Percentiles rank a stretch among this genome's conserved stretches.
Evolutionary conservation across 2,888 invertebrate genomes (phyloP).

Genomic region (Pachliopta kotzebuea): DNA sequence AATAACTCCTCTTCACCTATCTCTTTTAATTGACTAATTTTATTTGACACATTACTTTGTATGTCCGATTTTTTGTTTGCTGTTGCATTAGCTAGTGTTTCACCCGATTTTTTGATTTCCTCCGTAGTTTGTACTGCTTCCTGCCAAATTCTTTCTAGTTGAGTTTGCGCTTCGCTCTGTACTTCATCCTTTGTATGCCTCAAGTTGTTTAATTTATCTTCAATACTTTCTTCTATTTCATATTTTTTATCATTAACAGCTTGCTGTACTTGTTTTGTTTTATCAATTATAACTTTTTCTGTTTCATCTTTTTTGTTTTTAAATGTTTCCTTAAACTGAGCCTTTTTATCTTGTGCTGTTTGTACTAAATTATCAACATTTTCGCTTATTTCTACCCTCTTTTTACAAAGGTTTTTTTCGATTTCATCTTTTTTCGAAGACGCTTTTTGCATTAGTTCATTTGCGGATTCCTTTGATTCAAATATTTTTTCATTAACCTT

Average conservation of each 20-base stretch:
- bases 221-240: slow-evolving; percentile 34
- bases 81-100: slow-evolving; percentile 60
- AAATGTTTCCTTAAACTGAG: slow-evolving; percentile 42
- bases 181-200: slow-evolving; percentile 40
- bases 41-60: slow-evolving; percentile 47
- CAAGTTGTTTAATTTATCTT: slow-evolving; percentile 37
- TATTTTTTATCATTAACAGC: slow-evolving; percentile 35
- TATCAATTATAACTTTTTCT: slow-evolving; percentile 35
- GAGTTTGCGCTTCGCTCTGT: slow-evolving; percentile 45
- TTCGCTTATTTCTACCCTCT: slow-evolving; percentile 34
- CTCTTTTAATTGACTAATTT: slow-evolving; percentile 45
- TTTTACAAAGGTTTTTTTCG: slow-evolving; percentile 33
- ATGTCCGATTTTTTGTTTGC: slow-evolving; percentile 56
- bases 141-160: slow-evolving; percentile 65
- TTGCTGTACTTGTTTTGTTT: slow-evolving; percentile 34
- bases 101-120: slow-evolving; percentile 68
- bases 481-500: slow-evolving; percentile 37
- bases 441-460: slow-evolving; percentile 35
- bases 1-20: slow-evolving; percentile 50
- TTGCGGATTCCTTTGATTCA: slow-evolving; percentile 29
- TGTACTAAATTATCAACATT: slow-evolving; percentile 35
- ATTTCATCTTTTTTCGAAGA: slow-evolving; percentile 38
- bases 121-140: slow-evolving; percentile 70
- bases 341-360: slow-evolving; percentile 44
- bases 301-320: slow-evolving; percentile 44